These are phyloP conservation scores for Megaustenia siamemsis DNA, from an alignment of 2,888 invertebrate species.

Conservation along the genomic window DNA sequence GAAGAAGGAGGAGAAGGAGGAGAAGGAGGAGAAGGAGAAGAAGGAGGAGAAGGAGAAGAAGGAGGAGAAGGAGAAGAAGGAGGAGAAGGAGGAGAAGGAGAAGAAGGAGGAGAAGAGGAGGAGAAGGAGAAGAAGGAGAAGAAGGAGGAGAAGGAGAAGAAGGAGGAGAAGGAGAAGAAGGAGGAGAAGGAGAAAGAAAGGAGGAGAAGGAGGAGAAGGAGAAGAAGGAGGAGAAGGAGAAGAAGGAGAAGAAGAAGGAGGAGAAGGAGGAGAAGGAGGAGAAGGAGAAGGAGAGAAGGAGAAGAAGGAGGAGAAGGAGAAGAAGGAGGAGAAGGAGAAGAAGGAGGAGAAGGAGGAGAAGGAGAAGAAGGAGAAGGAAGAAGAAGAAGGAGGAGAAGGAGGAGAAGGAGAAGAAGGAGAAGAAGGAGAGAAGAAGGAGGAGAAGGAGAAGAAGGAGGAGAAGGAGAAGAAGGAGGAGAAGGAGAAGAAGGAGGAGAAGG, in stretches of 20 bases:
- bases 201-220: neutral
- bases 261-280: neutral
- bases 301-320: neutral
- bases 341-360: neutral
- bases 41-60: neutral
- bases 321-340: neutral
- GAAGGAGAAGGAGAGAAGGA: neutral
- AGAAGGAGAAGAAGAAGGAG: neutral
- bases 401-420: neutral
- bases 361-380: slow-evolving; percentile 5
- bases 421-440: too few species aligned
- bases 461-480: too few species aligned
- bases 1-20: slow-evolving; percentile 1
- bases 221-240: neutral
- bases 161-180: neutral
- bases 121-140: neutral
- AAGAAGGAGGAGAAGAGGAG: neutral
- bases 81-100: neutral
- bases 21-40: neutral
- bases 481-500: too few species aligned
- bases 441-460: too few species aligned
- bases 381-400: neutral
- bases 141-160: neutral
- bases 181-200: slow-evolving; percentile 11
- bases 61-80: neutral